Percentiles rank a stretch among this genome's conserved stretches.
These are phyloP conservation scores for Luidia sarsii DNA, from an alignment of 53 echinoderm and acorn worm genomes.

Conservation along the genomic window DNA sequence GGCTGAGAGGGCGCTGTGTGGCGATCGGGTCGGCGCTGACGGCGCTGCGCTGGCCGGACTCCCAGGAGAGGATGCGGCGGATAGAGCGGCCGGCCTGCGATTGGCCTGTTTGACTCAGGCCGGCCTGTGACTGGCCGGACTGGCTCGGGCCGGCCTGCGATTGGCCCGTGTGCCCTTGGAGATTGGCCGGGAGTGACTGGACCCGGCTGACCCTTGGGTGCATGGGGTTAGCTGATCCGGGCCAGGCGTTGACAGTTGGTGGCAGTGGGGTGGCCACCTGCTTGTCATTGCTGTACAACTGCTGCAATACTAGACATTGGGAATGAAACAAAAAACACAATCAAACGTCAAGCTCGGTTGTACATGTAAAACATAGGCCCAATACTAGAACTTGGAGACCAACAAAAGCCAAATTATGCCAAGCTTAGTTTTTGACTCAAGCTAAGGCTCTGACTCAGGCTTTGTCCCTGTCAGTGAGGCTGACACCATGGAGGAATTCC, in stretches of 20 bases:
- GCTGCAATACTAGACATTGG: constrained; percentile 13
- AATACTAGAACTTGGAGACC: too few species aligned
- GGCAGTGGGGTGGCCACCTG: constrained; percentile 23
- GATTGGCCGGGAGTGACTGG: constrained; percentile 50
- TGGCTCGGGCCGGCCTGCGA: background rate
- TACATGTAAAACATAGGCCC: too few species aligned
- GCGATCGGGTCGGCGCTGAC: background rate
- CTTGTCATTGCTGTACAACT: constrained; percentile 32
- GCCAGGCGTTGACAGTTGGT: constrained; percentile 47
- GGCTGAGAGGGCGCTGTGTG: constrained; percentile 40
- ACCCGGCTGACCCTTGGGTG: constrained; percentile 38
- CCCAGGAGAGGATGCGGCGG: constrained; percentile 46
- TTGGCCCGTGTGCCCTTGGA: constrained; percentile 35
- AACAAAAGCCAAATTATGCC: too few species aligned
- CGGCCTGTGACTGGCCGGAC: constrained; percentile 48
- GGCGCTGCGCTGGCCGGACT: constrained; percentile 20
- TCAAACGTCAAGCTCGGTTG: background rate
- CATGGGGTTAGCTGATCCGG: constrained; percentile 14
- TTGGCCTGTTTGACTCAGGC: too few species aligned
- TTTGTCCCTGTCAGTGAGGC: too few species aligned
- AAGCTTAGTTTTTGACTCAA: too few species aligned
- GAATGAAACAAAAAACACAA: background rate
- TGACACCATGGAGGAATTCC: too few species aligned
- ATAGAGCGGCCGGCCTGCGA: constrained; percentile 38
- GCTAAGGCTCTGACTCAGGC: too few species aligned